Base-by-base conservation (phyloP, 2,113 vertebrate species). In the Leucoraja erinaceus region DNA sequence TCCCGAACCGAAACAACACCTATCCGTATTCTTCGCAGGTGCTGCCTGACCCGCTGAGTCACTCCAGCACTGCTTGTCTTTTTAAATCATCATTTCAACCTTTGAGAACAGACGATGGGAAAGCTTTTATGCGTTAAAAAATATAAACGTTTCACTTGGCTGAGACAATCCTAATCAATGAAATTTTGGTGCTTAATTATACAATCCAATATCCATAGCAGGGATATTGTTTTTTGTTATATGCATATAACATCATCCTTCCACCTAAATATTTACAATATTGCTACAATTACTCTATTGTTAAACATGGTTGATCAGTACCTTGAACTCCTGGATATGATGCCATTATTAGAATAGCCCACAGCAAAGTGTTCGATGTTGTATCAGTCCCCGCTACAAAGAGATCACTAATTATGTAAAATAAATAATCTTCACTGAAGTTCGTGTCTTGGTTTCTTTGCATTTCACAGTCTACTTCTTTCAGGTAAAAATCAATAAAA, bases 321-420 rank as follows among this genome's bases (percentile, higher is more conserved):
- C 99, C 97, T 98, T 99, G 98, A 38, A 98, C 93, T 54, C 97
- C 95, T 0, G 97, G 98, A 92, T 98, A 94, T 93, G 97, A 94
- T 16, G 96, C 96, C 98, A 99, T 97, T 93, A 98, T 99, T n/a
- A 99, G 96, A 90, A 99, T 95, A 94, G 97, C 96, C 99, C 99
- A 99, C 63, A 99, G 95, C n/a, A 99, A 20, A 0, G 98, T 98
- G 94, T 99, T 99, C 9, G 98, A 97, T 16, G 98, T 99, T 0
- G 99, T 99, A 94, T 99, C 99, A 0, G 98, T 99, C 83, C 99
- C 99, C 1, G 99, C 99, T 0, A 99, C 96, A 94, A 99, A 99
- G 74, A 99, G 97, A 94, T 99, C 99, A 11, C 97, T 97, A 14
- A 99, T 97, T 93, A 99, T 98, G 93, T 98, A 99, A 94, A 99